These are phyloP conservation scores for Temnothorax nylanderi DNA, from an alignment of 1,140 invertebrate genomes.

Conservation along the genomic window DNA sequence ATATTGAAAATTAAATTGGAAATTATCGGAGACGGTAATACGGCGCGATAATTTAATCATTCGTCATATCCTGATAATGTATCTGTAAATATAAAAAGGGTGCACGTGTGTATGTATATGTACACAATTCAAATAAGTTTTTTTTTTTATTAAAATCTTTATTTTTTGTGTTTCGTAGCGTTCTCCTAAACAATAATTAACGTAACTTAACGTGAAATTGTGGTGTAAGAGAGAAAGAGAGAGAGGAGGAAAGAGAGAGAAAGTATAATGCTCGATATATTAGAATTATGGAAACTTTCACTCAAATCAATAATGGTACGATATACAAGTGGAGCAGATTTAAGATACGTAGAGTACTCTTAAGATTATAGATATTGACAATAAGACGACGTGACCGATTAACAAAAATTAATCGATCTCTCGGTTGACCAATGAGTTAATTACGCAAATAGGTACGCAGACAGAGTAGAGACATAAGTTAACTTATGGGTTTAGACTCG, in stretches of 20 bases:
- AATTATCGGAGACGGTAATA: not conserved
- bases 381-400: constrained; percentile 60
- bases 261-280: constrained; percentile 57
- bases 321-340: constrained; percentile 55
- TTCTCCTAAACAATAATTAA: constrained; percentile 81
- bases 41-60: not conserved
- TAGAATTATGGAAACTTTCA: constrained; percentile 67
- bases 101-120: not conserved
- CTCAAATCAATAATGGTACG: constrained; percentile 63
- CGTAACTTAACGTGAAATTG: constrained; percentile 78
- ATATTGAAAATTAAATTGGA: not conserved
- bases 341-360: constrained; percentile 68
- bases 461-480: constrained; percentile 47
- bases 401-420: constrained; percentile 51
- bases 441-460: constrained; percentile 61
- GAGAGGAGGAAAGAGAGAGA: constrained; percentile 24
- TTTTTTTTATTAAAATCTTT: constrained; percentile 78
- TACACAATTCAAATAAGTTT: not conserved
- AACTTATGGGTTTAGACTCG: constrained; percentile 58
- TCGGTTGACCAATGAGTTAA: constrained; percentile 49
- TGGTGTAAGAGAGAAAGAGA: constrained; percentile 29
- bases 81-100: not conserved
- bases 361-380: constrained; percentile 69
- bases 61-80: not conserved
- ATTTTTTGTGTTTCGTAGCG: constrained; percentile 78